These are phyloP conservation scores for Odocoileus virginianus DNA, from an alignment of 2,113 vertebrate species.

Conservation along the genomic window DNA sequence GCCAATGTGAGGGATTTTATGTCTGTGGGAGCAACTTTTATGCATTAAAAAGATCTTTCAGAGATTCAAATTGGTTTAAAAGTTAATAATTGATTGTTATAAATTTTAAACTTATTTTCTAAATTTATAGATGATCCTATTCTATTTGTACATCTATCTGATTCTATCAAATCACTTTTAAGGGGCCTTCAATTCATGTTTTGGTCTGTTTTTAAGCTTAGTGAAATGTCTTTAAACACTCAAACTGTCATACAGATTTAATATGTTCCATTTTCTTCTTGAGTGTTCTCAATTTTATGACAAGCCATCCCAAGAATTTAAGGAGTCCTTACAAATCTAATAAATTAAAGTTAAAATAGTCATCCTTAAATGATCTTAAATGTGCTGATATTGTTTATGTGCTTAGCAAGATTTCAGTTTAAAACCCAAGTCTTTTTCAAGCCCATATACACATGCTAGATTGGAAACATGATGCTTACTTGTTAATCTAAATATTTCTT, in stretches of 20 bases:
- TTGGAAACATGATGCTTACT: background rate
- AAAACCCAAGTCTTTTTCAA: background rate
- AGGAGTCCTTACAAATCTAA: background rate
- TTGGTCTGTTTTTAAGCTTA: background rate
- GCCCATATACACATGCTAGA: background rate
- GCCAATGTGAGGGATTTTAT: background rate
- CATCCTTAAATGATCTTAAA: background rate
- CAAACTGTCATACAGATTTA: background rate
- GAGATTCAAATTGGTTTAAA: background rate
- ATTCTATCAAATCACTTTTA: background rate
- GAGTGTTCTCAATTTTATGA: background rate
- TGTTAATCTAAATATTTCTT: background rate
- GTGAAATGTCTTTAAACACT: background rate
- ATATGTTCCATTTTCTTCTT: background rate
- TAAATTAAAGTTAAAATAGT: background rate
- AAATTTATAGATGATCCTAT: background rate
- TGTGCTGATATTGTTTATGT: background rate
- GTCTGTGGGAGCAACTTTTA: background rate
- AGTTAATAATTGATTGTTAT: constrained; percentile 9
- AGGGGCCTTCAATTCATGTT: background rate
- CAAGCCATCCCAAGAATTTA: background rate
- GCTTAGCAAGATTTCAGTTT: constrained; percentile 6
- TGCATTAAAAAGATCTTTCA: background rate
- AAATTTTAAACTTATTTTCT: constrained; percentile 11
- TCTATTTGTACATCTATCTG: background rate